Evolutionary conservation across 1,140 invertebrate species (phyloP).

Genomic region (Drosophila aff.): DNA sequence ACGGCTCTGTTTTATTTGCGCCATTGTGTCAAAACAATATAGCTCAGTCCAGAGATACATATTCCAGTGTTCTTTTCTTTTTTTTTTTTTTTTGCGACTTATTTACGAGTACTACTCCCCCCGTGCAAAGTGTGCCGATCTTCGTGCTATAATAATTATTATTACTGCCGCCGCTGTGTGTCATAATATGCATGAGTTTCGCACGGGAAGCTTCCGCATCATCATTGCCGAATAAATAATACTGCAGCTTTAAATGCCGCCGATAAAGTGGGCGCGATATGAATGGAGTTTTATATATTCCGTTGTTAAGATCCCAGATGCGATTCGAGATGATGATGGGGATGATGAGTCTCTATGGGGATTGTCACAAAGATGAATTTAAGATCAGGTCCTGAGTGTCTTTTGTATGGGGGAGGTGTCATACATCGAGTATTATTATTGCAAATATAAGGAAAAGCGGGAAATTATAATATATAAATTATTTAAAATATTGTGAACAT

Average conservation of each 20-base stretch:
- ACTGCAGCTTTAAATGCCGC: conserved; percentile 15
- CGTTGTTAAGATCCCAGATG: conserved; percentile 18
- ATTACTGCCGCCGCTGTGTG: conserved; percentile 31
- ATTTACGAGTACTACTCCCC: conserved; percentile 25
- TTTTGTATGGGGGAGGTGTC: neutral
- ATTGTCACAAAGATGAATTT: conserved; percentile 14
- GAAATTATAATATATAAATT: neutral
- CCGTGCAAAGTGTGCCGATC: conserved; percentile 57
- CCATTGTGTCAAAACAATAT: conserved; percentile 51
- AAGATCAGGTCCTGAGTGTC: neutral
- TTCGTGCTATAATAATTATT: conserved; percentile 50
- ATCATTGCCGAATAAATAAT: conserved; percentile 44
- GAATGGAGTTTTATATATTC: conserved; percentile 48
- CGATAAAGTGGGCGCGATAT: conserved; percentile 40
- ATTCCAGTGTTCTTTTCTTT: conserved; percentile 10
- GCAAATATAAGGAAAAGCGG: neutral
- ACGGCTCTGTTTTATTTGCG: conserved; percentile 4
- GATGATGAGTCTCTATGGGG: conserved; percentile 28
- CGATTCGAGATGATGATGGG: neutral
- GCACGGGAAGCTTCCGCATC: conserved; percentile 46
- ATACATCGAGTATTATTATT: neutral
- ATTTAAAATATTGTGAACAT: too few relatives aligned
- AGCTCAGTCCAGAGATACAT: conserved; percentile 8
- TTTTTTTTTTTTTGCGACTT: neutral
- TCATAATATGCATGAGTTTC: conserved; percentile 48